Base-by-base conservation (phyloP, 2,888 invertebrate species). In the Stenurella melanura region DNA sequence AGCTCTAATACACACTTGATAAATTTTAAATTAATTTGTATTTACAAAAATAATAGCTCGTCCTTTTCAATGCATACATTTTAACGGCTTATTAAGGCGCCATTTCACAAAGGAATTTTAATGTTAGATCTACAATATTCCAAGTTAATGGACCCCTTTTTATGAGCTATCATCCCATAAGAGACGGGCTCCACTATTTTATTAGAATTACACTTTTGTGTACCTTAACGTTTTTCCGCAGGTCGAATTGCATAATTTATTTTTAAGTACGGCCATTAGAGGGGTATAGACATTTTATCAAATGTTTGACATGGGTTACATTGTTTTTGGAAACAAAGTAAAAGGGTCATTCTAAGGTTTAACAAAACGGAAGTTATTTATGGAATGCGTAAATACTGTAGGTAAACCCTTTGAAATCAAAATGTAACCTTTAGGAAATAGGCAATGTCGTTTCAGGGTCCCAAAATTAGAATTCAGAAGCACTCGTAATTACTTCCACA, bases 121-220 rank as follows among this genome's bases (percentile, higher is more conserved):
- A 50, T 19, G 72, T 64, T 71, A 71, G 54, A 72, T 60, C 72
- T 63, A 34, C 61, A 50, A 64, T 72, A 72, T 72, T 60, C 72
- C n/a, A 10, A 72, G 26, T 72, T 72, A 72, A 72, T 63, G 50
- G 54, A 72, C 72, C 63, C 56, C 63, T 72, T 60, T 72, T 72
- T 72, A 72, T 63, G 61, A 50, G 61, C 72, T 72, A 72, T 72
- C 63, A 72, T 42, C 50, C 72, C 30, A 21, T 19, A 61, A 56
- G 56, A 26, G 50, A 19, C 19, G 6, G 21, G 67, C 69, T 50
- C 17, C 63, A 63, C 71, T 58, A 60, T 63, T 72, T 64, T 56
- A 72, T 72, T 63, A 63, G 61, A 26, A 72, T 61, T 72, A 72
- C 72, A 72, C 72, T 72, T 72, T 60, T 71, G 42, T 72, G 56